Evolutionary conservation across 2,888 invertebrate genomes (phyloP).

Genomic region (Drosophila diplacantha): DNA sequence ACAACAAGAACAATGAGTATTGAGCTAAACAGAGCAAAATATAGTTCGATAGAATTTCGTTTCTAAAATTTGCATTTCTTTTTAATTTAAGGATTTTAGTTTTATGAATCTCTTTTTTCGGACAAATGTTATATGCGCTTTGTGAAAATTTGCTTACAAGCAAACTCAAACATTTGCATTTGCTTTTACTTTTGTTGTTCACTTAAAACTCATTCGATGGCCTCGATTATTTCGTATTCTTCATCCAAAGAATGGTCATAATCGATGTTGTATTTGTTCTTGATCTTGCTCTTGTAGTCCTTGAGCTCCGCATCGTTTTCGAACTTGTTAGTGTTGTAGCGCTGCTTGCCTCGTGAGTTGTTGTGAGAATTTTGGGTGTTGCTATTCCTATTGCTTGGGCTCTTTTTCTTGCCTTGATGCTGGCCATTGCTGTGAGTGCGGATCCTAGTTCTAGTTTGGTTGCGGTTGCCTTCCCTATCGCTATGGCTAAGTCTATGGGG

Average conservation of each 20-base stretch:
- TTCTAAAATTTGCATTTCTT: neutral
- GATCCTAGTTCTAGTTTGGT: slow-evolving; percentile 50
- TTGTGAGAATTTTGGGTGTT: slow-evolving; percentile 28
- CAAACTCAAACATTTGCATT: slow-evolving; percentile 4
- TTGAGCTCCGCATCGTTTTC: slow-evolving; percentile 73
- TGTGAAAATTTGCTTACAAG: neutral
- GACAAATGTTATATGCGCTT: neutral
- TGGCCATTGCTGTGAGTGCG: slow-evolving; percentile 43
- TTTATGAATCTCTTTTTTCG: neutral
- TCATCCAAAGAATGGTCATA: slow-evolving; percentile 78
- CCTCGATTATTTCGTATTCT: slow-evolving; percentile 78
- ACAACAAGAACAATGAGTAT: slow-evolving; percentile 41
- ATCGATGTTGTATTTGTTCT: slow-evolving; percentile 78
- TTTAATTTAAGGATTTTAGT: neutral
- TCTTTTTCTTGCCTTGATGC: slow-evolving; percentile 28
- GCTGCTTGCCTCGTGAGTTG: slow-evolving; percentile 44
- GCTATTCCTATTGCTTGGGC: slow-evolving; percentile 22
- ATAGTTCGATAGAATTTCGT: too few relatives aligned
- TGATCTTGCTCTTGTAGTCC: slow-evolving; percentile 77
- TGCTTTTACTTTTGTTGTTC: neutral
- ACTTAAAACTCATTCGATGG: slow-evolving; percentile 73
- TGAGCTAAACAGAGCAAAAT: slow-evolving; percentile 23
- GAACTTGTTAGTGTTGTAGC: slow-evolving; percentile 68
- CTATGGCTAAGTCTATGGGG: slow-evolving; percentile 54
- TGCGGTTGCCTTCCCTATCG: slow-evolving; percentile 46